A percentile compares a stretch with the other conserved stretches of the same genome.
These are phyloP conservation scores for Sitta carolinensis DNA, from an alignment of 2,797 vertebrate genomes.

Conservation along the genomic window DNA sequence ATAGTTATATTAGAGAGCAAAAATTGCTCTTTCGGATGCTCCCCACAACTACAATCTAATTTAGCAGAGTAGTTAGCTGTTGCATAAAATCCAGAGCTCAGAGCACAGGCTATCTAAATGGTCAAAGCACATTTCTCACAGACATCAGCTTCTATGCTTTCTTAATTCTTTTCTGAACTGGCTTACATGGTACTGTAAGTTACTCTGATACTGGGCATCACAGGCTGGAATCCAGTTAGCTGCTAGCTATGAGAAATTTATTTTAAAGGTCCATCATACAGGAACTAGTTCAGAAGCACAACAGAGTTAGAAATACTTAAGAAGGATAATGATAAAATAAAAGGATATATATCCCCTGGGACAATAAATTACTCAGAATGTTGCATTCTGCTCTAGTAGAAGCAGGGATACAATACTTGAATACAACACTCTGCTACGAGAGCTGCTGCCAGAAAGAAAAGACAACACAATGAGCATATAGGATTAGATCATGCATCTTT, in stretches of 20 bases:
- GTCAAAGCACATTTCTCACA: background rate
- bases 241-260: background rate
- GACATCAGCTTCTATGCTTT: background rate
- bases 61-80: background rate
- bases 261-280: background rate
- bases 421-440: background rate
- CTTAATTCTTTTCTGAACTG: background rate
- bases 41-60: background rate
- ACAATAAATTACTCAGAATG: background rate
- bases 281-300: background rate
- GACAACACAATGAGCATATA: background rate
- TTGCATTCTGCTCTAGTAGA: background rate
- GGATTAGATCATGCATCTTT: background rate
- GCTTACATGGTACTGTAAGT: background rate
- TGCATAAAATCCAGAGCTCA: background rate
- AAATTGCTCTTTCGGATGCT: background rate
- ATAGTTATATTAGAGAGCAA: background rate
- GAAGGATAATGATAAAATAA: background rate
- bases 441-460: background rate
- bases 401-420: accelerated
- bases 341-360: background rate
- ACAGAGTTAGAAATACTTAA: background rate
- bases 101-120: background rate
- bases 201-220: background rate
- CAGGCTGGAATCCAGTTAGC: background rate